Percentiles rank a stretch among this genome's conserved stretches.
Conservation (phyloP, 2,797 vertebrate species). For the Apogon hyalosoma region DNA sequence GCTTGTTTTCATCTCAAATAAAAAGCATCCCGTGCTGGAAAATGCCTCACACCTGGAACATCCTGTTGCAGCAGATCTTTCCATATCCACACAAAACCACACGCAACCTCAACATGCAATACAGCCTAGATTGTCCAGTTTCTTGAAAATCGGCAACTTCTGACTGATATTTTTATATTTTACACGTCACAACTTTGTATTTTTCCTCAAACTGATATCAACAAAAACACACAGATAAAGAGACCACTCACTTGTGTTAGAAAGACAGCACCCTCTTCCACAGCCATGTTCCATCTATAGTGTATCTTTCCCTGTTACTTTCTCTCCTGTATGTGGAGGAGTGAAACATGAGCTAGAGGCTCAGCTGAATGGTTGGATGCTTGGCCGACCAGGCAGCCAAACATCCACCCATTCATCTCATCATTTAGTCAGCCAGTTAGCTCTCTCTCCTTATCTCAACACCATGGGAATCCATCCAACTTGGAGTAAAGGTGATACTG, state of each 20-base stretch:
- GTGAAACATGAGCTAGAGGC: conserved; percentile 70
- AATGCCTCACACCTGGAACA: not conserved
- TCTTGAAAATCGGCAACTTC: no score
- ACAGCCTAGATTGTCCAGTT: not conserved
- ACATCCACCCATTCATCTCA: conserved; percentile 25
- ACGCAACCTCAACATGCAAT: conserved; percentile 8
- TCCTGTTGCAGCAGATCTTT: conserved; percentile 20
- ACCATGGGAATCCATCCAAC: conserved; percentile 45
- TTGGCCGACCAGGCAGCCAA: conserved; percentile 25
- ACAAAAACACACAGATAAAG: not conserved
- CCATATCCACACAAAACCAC: conserved; percentile 17
- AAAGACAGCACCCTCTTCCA: conserved; percentile 75
- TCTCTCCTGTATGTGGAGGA: conserved; percentile 48
- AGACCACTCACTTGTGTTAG: conserved; percentile 70
- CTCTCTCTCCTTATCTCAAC: conserved; percentile 50
- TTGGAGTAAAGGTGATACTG: conserved; percentile 48
- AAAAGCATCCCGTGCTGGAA: no score
- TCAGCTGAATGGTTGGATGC: not conserved
- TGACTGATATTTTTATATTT: no score
- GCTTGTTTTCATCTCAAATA: no score
- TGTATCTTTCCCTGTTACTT: conserved; percentile 41
- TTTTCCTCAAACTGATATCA: no score
- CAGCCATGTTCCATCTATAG: conserved; percentile 67
- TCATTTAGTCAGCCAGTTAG: conserved; percentile 36
- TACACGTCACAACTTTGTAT: no score